A percentile compares a stretch with the other conserved stretches of the same genome.
Conservation (phyloP, 2,888 invertebrate genomes). For the Eristalinus aeneus region DNA sequence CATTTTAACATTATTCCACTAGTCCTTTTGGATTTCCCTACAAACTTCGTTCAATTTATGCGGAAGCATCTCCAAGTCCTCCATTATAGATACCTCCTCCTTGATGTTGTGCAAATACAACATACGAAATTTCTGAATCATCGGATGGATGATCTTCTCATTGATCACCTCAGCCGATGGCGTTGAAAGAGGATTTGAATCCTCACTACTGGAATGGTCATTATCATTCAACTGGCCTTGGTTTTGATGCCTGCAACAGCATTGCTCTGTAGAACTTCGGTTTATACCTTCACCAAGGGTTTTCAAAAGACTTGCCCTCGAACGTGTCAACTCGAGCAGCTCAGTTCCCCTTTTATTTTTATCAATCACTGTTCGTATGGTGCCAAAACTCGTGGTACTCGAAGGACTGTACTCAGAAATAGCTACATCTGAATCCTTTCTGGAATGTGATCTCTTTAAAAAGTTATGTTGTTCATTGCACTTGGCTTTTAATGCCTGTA, state of each 20-base stretch:
- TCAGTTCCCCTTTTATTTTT: constrained; percentile 2
- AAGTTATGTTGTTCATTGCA: background rate
- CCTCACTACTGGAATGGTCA: background rate
- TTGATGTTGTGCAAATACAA: constrained; percentile 75
- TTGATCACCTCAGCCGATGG: constrained; percentile 73
- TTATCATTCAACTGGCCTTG: background rate
- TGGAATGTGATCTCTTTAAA: constrained; percentile 1
- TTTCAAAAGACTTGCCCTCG: constrained; percentile 40
- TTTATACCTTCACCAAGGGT: constrained; percentile 21
- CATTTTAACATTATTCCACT: no score
- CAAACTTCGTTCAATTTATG: constrained; percentile 73
- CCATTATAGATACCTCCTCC: constrained; percentile 75
- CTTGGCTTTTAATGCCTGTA: background rate
- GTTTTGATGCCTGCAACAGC: background rate
- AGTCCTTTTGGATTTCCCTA: constrained; percentile 36
- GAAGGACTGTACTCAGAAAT: background rate
- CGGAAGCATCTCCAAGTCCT: constrained; percentile 76
- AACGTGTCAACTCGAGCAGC: background rate
- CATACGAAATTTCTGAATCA: constrained; percentile 75
- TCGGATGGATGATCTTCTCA: constrained; percentile 75
- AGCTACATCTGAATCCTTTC: background rate
- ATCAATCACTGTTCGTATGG: constrained; percentile 11
- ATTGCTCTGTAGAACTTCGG: background rate
- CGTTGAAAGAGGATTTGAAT: background rate
- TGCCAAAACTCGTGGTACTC: constrained; percentile 10